Conservation (phyloP, 2,888 invertebrate species). For the Fissipunctia ypsillon region DNA sequence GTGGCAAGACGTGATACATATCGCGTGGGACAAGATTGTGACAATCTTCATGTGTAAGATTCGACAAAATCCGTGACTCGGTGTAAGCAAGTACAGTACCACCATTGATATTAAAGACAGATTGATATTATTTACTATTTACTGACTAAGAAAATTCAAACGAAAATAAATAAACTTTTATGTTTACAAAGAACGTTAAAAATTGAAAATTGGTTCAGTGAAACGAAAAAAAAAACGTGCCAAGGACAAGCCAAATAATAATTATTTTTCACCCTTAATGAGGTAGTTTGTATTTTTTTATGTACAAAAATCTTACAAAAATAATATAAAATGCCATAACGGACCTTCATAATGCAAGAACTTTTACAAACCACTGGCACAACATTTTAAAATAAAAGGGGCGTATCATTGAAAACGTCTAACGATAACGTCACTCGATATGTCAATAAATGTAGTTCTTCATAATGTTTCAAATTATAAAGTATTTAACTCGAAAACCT, state of each 20-base stretch:
- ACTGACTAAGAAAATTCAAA: background rate
- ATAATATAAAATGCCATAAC: background rate
- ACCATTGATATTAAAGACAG: too few species aligned
- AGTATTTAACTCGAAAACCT: slow-evolving; percentile 41
- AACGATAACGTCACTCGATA: slow-evolving; percentile 1
- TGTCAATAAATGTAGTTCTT: slow-evolving; percentile 7
- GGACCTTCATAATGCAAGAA: background rate
- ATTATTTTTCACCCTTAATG: background rate
- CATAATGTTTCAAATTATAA: slow-evolving; percentile 66
- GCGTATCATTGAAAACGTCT: slow-evolving; percentile 20
- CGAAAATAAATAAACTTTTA: background rate
- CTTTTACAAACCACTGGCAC: background rate
- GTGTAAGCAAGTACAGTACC: too few species aligned
- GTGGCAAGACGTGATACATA: too few species aligned
- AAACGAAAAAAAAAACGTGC: background rate
- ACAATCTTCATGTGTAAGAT: too few species aligned
- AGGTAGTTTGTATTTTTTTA: background rate
- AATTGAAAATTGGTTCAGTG: background rate
- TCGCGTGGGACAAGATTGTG: too few species aligned
- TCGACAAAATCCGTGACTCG: too few species aligned
- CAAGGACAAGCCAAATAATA: background rate
- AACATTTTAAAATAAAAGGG: background rate
- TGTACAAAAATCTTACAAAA: too few species aligned
- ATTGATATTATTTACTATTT: background rate
- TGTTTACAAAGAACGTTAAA: background rate